phyloP scores from a whole-genome alignment of 2,113 vertebrate species.

The Actenoides hombroni region DNA sequence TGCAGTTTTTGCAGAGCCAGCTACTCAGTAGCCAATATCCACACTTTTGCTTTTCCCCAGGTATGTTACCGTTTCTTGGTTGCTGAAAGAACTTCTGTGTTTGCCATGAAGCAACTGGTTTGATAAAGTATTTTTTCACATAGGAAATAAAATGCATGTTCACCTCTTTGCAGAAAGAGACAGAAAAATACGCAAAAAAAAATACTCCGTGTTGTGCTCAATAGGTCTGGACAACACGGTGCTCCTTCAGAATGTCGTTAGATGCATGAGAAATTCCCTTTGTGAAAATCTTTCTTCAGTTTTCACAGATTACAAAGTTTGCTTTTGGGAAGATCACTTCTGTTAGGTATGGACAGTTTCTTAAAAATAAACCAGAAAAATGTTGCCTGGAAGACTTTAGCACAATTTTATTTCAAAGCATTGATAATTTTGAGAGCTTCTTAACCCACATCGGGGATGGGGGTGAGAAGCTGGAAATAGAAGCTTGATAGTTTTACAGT shows the following conservation, averaged over 20 bases:
- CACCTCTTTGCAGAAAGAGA: background rate
- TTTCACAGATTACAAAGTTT: background rate
- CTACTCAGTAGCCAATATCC: background rate
- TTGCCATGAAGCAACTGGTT: background rate
- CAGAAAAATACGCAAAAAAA: background rate
- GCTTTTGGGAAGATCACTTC: background rate
- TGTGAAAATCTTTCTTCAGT: background rate
- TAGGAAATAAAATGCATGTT: background rate
- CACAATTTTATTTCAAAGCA: background rate
- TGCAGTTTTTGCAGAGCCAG: background rate
- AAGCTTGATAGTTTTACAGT: background rate
- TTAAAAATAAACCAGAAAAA: background rate
- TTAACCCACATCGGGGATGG: fast-evolving
- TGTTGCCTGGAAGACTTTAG: background rate
- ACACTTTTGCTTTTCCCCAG: background rate
- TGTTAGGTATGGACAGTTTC: background rate
- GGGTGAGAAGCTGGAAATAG: background rate
- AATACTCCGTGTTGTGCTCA: background rate
- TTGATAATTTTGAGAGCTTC: background rate
- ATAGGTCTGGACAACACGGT: background rate
- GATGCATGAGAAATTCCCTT: background rate
- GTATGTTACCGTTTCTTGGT: background rate
- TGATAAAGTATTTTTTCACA: background rate
- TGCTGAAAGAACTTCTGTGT: background rate
- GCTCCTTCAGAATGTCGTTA: background rate